phyloP scores from a whole-genome alignment of 2,797 vertebrate genomes.

The Orestias chungarensis region DNA sequence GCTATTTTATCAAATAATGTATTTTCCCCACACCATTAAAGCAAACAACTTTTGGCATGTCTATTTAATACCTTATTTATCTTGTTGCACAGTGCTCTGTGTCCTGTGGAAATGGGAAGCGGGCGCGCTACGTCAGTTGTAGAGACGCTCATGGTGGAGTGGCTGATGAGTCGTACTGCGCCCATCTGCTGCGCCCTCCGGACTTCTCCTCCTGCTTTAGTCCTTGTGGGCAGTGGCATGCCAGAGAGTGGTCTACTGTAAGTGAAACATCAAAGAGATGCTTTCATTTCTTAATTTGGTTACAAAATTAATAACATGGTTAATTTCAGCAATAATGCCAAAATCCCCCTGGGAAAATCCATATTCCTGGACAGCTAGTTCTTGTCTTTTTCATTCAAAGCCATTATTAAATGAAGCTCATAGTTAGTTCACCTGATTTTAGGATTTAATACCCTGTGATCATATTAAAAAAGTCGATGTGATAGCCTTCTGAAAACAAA shows the following conservation, averaged over 20 bases:
- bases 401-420: neutral
- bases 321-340: constrained; percentile 15
- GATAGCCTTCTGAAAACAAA: neutral
- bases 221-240: constrained; percentile 92
- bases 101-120: constrained; percentile 90
- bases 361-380: constrained; percentile 9
- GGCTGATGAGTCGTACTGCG: constrained; percentile 88
- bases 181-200: constrained; percentile 86
- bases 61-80: constrained; percentile 2
- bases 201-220: constrained; percentile 88
- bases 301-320: constrained; percentile 14
- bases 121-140: constrained; percentile 93
- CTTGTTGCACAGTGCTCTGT: constrained; percentile 86
- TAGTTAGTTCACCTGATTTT: constrained; percentile 16
- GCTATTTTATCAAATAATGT: neutral
- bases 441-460: constrained; percentile 19
- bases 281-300: neutral
- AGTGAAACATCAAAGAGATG: constrained; percentile 70
- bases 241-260: constrained; percentile 93
- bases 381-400: constrained; percentile 3
- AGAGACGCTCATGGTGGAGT: constrained; percentile 86
- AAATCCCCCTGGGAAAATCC: constrained; percentile 26
- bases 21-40: no score
- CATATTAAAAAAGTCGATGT: constrained; percentile 1
- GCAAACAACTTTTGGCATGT: no score